Evolutionary conservation across 2,797 vertebrate species (phyloP), one percentile per base, ranked within the genome.

Genomic region (Limosa lapponica): DNA sequence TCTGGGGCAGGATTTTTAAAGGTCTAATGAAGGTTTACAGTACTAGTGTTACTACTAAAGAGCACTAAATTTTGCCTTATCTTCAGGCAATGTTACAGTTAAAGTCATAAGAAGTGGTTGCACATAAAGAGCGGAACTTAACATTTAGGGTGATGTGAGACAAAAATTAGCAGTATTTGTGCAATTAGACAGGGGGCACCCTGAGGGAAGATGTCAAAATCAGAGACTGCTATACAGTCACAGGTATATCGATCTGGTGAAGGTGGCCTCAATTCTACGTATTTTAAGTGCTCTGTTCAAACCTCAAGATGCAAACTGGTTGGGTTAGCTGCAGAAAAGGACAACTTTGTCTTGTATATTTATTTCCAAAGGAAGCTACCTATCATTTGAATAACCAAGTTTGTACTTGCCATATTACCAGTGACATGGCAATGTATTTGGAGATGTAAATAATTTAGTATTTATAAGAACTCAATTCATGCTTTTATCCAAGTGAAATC

Each of bases 111-210:
- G 36, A 55, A 61, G 7, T 1, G 20, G 18, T 19, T 77, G 75
- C 28, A 37, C 10, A 7, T 73, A 25, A 74, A 34, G 6, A 22
- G 5, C 18, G 2, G 13, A 34, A 44, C 2, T 52, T 43, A 39
- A 69, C 0, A 0, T 70, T 65, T 66, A 51, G 39, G 61, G 27
- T 2, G 6, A 32, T 13, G 12, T 2, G 23, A 48, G n/a, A 18
- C 11, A 59, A 72, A 91, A 87, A n/a, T 22, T 57, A 73, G 34
- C 9, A 41, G 20, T 12, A 34, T 7, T 34, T 48, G 19, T 32
- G 48, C 11, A 43, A 0, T 77, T 93, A 9, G 8, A 3, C n/a
- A 39, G 6, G 41, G 17, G 34, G 14, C 11, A 4, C 3, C 8
- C 9, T 43, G 30, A 36, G 23, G 36, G 51, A 89, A 82, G 20